Conservation (phyloP, 2,797 vertebrate species). For the Hylomyscus alleni region DNA sequence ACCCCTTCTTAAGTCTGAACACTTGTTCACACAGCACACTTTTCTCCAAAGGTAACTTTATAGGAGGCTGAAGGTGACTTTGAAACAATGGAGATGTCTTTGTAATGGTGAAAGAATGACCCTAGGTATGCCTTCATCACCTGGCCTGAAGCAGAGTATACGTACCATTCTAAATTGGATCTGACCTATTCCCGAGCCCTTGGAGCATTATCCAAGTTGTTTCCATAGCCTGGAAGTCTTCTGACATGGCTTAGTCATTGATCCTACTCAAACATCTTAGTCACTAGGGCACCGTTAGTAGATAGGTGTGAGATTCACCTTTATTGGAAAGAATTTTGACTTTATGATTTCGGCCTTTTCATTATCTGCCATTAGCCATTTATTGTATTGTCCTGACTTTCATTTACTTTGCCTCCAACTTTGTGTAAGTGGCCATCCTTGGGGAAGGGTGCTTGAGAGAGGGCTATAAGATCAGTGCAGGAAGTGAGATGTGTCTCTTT, state of each 20-base stretch:
- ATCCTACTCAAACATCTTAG: constrained; percentile 38
- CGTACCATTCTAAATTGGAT: neutral
- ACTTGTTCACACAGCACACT: neutral
- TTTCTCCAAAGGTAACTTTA: neutral
- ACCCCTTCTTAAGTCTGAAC: neutral
- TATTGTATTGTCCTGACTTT: neutral
- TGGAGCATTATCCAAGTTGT: constrained; percentile 19
- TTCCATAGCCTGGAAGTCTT: neutral
- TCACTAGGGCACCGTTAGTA: neutral
- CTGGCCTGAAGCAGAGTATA: neutral
- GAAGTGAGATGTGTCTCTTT: constrained; percentile 42
- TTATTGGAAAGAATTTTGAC: constrained; percentile 29
- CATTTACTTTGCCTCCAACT: neutral
- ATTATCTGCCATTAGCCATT: neutral
- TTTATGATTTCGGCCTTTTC: constrained; percentile 38
- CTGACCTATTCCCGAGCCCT: neutral
- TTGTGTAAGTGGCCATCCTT: neutral
- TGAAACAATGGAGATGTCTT: constrained; percentile 20
- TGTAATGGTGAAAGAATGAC: neutral
- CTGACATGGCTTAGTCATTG: neutral
- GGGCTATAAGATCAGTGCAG: neutral
- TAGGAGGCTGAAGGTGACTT: neutral
- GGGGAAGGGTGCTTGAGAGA: neutral
- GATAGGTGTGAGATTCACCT: neutral
- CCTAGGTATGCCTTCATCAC: neutral